A percentile compares a stretch with the other conserved stretches of the same genome.
Conservation (phyloP, 2,113 vertebrate species). For the Sinosuthora webbiana region DNA sequence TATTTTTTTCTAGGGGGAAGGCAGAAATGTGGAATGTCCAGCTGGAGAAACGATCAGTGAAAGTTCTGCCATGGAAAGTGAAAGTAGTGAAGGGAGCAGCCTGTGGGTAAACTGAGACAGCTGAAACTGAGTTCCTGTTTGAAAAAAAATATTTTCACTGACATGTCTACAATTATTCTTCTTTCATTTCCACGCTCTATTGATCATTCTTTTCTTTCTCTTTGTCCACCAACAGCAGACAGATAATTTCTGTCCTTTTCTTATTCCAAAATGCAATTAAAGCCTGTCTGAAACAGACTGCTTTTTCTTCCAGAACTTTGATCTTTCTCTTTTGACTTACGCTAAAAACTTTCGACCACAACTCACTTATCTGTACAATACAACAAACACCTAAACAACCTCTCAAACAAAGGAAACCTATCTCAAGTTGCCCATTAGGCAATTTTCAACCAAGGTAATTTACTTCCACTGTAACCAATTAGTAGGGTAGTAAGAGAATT, state of each 20-base stretch:
- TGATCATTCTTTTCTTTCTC: neutral
- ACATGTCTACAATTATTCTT: neutral
- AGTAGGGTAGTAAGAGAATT: neutral
- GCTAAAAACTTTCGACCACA: neutral
- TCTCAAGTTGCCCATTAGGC: neutral
- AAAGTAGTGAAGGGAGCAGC: neutral
- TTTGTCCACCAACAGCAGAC: neutral
- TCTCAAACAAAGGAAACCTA: neutral
- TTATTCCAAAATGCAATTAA: neutral
- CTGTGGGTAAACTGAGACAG: neutral
- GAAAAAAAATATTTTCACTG: neutral
- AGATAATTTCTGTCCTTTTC: neutral
- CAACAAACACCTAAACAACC: neutral
- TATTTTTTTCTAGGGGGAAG: neutral
- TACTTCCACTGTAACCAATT: neutral
- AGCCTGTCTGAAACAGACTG: neutral
- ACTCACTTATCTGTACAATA: neutral
- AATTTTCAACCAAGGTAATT: neutral
- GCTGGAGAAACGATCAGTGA: neutral
- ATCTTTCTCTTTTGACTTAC: neutral
- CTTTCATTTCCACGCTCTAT: neutral
- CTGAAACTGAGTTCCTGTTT: neutral
- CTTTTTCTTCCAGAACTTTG: neutral
- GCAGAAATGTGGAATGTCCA: neutral
- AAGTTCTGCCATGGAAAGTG: neutral